Percentiles rank a stretch among this genome's conserved stretches.
Evolutionary conservation across 2,797 vertebrate species (phyloP).

Genomic region (Pogonophryne albipinna): DNA sequence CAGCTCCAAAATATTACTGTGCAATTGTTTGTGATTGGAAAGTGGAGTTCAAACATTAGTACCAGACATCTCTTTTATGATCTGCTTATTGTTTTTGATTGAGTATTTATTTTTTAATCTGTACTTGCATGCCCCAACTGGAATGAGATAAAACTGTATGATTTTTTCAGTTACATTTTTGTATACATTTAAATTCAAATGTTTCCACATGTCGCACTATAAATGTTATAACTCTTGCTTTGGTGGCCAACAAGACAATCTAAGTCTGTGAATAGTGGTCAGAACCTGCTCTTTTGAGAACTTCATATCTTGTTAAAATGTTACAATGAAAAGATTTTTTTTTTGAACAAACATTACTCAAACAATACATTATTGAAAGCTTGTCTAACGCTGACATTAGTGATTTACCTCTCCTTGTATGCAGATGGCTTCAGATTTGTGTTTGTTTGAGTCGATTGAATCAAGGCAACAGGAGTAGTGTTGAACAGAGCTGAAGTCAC

Average conservation of each 20-base stretch:
- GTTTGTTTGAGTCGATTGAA: background rate
- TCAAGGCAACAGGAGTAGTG: constrained; percentile 3
- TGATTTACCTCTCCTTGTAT: background rate
- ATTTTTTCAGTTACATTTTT: background rate
- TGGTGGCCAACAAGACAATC: background rate
- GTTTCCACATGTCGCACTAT: too few species aligned
- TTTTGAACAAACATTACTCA: too few species aligned
- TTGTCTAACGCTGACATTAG: background rate
- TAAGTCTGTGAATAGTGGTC: background rate
- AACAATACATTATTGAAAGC: background rate
- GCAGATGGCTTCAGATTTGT: background rate
- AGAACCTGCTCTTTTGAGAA: too few species aligned
- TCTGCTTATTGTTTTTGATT: background rate
- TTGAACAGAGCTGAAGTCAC: background rate
- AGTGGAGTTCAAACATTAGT: background rate
- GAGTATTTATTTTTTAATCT: background rate
- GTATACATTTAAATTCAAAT: background rate
- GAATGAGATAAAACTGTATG: background rate
- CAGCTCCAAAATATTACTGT: background rate
- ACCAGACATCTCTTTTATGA: background rate
- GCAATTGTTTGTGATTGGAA: background rate
- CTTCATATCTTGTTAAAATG: background rate
- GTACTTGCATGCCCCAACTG: background rate
- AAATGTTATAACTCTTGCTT: background rate
- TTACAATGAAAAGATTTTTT: too few species aligned